Evolutionary conservation across 64 coral and sea anemone genomes (phyloP).

Genomic region (Stylophora pistillata): DNA sequence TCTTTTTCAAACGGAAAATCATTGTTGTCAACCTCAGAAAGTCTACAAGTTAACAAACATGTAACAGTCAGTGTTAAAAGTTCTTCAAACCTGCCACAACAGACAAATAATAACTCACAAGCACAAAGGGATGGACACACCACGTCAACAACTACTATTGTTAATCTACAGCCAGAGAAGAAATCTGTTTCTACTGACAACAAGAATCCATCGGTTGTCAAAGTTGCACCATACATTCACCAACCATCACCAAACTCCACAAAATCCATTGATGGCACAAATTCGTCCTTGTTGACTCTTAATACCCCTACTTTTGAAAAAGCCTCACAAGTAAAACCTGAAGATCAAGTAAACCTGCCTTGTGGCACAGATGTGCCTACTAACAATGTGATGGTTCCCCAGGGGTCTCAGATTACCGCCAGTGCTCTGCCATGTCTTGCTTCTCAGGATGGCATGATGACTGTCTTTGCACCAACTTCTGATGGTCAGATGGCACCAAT

Average conservation of each 20-base stretch:
- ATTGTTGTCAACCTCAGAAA: background rate
- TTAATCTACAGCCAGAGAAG: background rate
- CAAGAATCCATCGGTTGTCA: slow-evolving; percentile 22
- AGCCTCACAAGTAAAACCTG: background rate
- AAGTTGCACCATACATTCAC: slow-evolving; percentile 36
- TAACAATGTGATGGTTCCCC: background rate
- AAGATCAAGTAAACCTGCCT: background rate
- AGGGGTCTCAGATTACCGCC: background rate
- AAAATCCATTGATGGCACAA: background rate
- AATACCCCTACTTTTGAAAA: background rate
- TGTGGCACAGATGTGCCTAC: background rate
- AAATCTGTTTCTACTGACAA: background rate
- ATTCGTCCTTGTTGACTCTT: background rate
- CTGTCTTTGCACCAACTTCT: background rate
- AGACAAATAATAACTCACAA: background rate
- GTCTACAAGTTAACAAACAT: background rate
- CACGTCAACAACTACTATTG: background rate
- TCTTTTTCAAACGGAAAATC: background rate
- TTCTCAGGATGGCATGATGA: slow-evolving; percentile 12
- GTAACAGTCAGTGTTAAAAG: background rate
- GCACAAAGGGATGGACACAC: background rate
- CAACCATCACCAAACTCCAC: background rate
- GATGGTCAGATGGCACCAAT: slow-evolving; percentile 25
- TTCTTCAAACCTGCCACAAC: background rate
- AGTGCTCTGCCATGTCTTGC: background rate